Base-by-base conservation (phyloP, 2,888 invertebrate genomes). In the Prionchulus punctatus region DNA sequence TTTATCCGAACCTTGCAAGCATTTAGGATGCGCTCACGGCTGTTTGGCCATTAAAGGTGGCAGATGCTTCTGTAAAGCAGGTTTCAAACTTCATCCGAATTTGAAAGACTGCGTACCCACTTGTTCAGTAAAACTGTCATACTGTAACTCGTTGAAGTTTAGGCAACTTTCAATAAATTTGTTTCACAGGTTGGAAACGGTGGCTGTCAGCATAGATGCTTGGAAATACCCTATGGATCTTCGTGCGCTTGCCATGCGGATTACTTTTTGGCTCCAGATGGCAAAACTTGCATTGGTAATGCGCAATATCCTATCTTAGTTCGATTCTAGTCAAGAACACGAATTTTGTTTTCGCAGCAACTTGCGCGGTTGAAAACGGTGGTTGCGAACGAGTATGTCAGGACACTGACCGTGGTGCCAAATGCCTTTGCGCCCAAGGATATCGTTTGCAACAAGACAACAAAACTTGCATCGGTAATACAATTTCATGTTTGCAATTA, bases 121-220 rank as follows among this genome's bases (percentile, higher is more conserved):
- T 2, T 73, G 73, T 63, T 56, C 61, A 2, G 61, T 49, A 28
- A 26, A 23, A n/a, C 12, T 18, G 18, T 18, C 36, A 18, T 12
- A 12, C 36, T 18, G 36, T 18, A 7, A 12, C 12, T 36, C 12
- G 18, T 36, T 36, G 18, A 36, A 18, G 18, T 12, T 36, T 36
- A 18, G 36, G 18, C 12, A 36, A 36, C 7, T 36, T 36, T 36
- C 18, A 18, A n/a, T n/a, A n/a, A n/a, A n/a, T n/a, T n/a, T n/a
- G n/a, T n/a, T n/a, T n/a, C n/a, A n/a, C n/a, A 49, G 50, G 21
- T 66, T 4, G 70, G 70, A 1, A 72, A 73, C 62, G 72, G 72
- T 1, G 72, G 72, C 1, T 73, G 73, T 58, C 72, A 73, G 53
- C 73, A 73, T 59, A 64, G 64, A 30, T 73, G 73, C 58, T 64